These are phyloP conservation scores for Oreochromis grahami DNA, from an alignment of 2,797 vertebrate species.

Conservation along the genomic window DNA sequence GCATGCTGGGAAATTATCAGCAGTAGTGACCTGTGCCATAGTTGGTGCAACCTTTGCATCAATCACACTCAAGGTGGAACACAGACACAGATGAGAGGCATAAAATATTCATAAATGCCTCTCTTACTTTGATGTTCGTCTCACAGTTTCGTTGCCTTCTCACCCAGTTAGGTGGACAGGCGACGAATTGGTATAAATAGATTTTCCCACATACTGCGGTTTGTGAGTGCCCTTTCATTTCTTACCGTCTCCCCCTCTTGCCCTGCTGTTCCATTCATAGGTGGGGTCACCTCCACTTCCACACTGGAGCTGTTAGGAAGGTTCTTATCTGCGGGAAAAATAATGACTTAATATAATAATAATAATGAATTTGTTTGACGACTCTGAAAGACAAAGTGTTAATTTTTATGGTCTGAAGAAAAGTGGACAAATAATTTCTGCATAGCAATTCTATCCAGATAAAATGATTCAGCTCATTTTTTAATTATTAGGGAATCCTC, in stretches of 20 bases:
- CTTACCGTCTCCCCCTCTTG: slow-evolving; percentile 84
- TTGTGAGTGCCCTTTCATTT: neutral
- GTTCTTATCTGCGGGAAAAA: slow-evolving; percentile 83
- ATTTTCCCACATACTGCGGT: neutral
- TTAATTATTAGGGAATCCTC: neutral
- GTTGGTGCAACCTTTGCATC: slow-evolving; percentile 52
- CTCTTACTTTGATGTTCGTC: slow-evolving; percentile 14
- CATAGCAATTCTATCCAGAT: neutral
- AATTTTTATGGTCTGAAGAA: accelerated
- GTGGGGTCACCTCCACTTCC: slow-evolving; percentile 92
- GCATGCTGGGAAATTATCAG: slow-evolving; percentile 68
- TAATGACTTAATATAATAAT: neutral
- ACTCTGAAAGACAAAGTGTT: neutral
- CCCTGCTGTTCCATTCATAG: slow-evolving; percentile 88
- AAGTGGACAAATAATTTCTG: accelerated
- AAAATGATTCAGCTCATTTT: neutral
- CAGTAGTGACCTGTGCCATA: slow-evolving; percentile 52
- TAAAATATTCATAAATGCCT: slow-evolving; percentile 54
- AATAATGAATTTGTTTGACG: neutral
- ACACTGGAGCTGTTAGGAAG: slow-evolving; percentile 89
- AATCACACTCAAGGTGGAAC: slow-evolving; percentile 57
- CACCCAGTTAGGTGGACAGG: neutral
- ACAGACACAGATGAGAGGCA: slow-evolving; percentile 27
- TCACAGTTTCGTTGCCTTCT: neutral
- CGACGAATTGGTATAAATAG: neutral